Evolutionary conservation across 1,140 invertebrate genomes (phyloP).

Genomic region (Elysia chlorotica): DNA sequence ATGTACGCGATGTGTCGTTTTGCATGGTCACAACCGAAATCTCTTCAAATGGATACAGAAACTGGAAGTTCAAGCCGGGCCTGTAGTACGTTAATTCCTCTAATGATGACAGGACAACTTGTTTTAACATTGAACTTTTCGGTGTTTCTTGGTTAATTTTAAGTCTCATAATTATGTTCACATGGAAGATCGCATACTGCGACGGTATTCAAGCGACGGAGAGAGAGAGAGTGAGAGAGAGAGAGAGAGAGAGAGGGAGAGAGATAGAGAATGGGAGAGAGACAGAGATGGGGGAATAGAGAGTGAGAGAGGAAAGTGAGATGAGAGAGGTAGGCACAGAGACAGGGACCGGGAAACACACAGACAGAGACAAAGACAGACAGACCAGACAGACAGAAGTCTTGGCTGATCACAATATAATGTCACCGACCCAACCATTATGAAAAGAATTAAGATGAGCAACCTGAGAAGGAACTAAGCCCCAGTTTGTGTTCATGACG

Average conservation of each 20-base stretch:
- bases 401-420: too few relatives aligned
- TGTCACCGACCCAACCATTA: too few relatives aligned
- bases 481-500: too few relatives aligned
- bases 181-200: too few relatives aligned
- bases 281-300: not conserved
- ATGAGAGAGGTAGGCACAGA: too few relatives aligned
- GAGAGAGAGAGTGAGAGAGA: constrained; percentile 20
- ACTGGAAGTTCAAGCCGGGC: not conserved
- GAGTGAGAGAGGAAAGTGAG: not conserved
- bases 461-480: too few relatives aligned
- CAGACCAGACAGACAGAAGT: too few relatives aligned
- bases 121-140: not conserved
- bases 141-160: not conserved
- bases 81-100: not conserved
- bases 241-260: constrained; percentile 13
- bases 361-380: too few relatives aligned
- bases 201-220: not conserved
- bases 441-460: too few relatives aligned
- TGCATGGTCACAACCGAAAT: not conserved
- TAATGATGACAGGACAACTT: too few relatives aligned
- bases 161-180: not conserved
- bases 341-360: too few relatives aligned
- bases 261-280: not conserved
- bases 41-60: not conserved
- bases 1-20: too few relatives aligned